Base-by-base conservation (phyloP, 2,888 invertebrate species). In the Stenodera caucasica region DNA sequence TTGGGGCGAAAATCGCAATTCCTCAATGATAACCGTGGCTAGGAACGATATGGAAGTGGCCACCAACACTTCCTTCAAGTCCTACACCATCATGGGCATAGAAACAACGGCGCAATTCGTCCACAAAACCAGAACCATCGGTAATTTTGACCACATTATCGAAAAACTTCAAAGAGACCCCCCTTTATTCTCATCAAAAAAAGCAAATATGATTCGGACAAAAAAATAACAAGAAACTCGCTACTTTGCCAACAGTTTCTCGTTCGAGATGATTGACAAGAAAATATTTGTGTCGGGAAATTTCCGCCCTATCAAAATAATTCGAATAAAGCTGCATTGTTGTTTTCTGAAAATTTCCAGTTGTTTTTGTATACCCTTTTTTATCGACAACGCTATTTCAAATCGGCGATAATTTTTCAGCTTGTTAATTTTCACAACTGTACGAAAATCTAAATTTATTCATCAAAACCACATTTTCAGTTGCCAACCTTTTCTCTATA, bases 1-100 rank as follows among this genome's bases (percentile, higher is more conserved):
- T 49, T 59, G 61, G 30, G 9, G 30, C 1, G 1, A 30, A 30
- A 6, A 4, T 26, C 5, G 2, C 3, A 26, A 26, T 45, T 57
- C 57, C 58, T 69, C 71, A 69, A 75, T 77, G 74, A 74, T 74
- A 66, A 72, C 73, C 56, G 65, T 77, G 35, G 72, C 74, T 32
- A 73, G 74, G 58, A 75, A 71, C 70, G 73, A 74, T 70, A 72
- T 75, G 67, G 72, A 72, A 67, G 66, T 74, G 59, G 69, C 68
- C 50, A 71, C 64, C 53, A 63, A 61, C 61, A 49, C 70, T 60
- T 71, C 71, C 35, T 65, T 72, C 29, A 74, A 69, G 60, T 66
- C 70, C 15, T 71, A 63, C 49, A 57, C 63, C 57, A 65, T 73
- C 51, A 75, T 75, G 75, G 73, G 75, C 61, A 71, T 73, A 67